Conservation (phyloP, 2,797 vertebrate species). For the Morus bassanus region DNA sequence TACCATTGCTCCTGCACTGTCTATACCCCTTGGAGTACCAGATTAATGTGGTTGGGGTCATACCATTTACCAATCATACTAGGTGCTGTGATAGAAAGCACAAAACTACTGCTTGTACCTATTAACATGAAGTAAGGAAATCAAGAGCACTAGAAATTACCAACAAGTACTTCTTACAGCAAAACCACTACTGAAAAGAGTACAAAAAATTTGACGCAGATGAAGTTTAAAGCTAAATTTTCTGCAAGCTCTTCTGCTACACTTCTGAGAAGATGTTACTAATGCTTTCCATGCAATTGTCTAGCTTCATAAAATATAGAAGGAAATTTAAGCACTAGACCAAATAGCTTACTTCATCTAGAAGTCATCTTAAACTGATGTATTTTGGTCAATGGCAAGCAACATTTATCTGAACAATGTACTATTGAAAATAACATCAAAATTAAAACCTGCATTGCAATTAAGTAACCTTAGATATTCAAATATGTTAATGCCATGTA, state of each 20-base stretch:
- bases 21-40: background rate
- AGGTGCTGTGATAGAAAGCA: background rate
- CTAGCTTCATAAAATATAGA: background rate
- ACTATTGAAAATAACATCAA: background rate
- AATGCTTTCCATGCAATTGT: background rate
- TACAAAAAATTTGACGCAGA: rapidly evolving
- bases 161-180: background rate
- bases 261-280: background rate
- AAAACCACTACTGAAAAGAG: background rate
- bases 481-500: background rate
- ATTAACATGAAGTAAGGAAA: background rate
- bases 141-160: background rate
- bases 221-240: background rate
- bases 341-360: background rate
- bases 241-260: background rate
- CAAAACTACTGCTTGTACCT: background rate
- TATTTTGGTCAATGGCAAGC: background rate
- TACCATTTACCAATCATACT: background rate
- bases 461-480: background rate
- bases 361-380: background rate
- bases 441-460: background rate
- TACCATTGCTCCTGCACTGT: background rate
- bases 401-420: background rate
- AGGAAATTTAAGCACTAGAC: background rate
- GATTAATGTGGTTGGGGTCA: background rate